Evolutionary conservation across 2,888 invertebrate genomes (phyloP).

Genomic region (Diogma glabrata): DNA sequence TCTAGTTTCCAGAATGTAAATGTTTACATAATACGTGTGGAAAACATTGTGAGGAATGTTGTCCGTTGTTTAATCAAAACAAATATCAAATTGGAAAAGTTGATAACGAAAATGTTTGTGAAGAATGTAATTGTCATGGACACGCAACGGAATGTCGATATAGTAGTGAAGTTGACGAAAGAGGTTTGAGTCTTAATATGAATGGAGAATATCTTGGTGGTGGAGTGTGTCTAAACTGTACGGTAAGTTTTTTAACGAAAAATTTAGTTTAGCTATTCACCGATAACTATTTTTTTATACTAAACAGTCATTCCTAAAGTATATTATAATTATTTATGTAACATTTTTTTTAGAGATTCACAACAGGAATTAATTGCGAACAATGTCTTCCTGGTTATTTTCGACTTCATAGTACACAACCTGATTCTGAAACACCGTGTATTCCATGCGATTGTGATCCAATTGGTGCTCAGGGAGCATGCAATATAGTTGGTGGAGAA

Average conservation of each 20-base stretch:
- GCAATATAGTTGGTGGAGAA: conserved; percentile 46
- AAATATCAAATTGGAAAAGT: conserved; percentile 59
- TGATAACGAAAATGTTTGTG: conserved; percentile 35
- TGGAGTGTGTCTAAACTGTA: conserved; percentile 85
- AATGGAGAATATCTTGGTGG: conserved; percentile 60
- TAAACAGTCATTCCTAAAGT: no score
- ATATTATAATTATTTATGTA: no score
- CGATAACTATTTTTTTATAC: not conserved
- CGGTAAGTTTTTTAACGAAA: conserved; percentile 42
- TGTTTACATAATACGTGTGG: conserved; percentile 93
- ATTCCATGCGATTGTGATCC: conserved; percentile 63
- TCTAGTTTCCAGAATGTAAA: conserved; percentile 58
- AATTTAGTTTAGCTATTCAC: not conserved
- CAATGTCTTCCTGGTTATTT: conserved; percentile 72
- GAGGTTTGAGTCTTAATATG: conserved; percentile 50
- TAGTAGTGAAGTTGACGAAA: conserved; percentile 60
- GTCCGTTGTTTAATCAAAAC: conserved; percentile 74
- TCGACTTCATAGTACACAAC: conserved; percentile 47
- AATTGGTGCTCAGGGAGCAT: conserved; percentile 61
- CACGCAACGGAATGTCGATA: conserved; percentile 71
- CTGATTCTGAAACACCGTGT: conserved; percentile 55
- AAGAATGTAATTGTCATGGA: conserved; percentile 61
- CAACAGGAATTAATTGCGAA: conserved; percentile 90
- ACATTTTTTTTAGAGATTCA: conserved; percentile 74
- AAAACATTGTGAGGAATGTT: conserved; percentile 77